Conservation (phyloP, 1,140 invertebrate genomes). For the Philopotamus ludificatus region DNA sequence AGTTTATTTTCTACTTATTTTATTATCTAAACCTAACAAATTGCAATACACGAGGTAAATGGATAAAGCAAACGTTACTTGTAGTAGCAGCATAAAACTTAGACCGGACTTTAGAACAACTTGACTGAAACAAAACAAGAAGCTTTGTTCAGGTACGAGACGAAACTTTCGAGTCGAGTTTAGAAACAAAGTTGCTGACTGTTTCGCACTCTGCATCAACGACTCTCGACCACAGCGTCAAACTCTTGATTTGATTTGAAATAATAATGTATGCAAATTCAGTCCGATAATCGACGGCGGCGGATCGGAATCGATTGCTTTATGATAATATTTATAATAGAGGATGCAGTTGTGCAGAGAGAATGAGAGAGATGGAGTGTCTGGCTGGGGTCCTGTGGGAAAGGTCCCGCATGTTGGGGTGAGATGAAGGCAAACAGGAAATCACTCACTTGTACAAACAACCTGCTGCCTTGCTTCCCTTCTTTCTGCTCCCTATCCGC, state of each 20-base stretch:
- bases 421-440: constrained; percentile 38
- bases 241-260: too few relatives aligned
- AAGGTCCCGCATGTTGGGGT: constrained; percentile 23
- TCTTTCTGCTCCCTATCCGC: not conserved
- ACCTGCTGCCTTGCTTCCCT: constrained; percentile 5
- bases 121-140: not conserved
- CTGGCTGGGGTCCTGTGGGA: constrained; percentile 26
- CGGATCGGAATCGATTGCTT: not conserved
- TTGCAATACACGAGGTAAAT: too few relatives aligned
- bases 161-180: not conserved
- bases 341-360: not conserved
- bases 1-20: too few relatives aligned
- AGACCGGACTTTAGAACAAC: not conserved
- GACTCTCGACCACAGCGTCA: not conserved
- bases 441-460: constrained; percentile 43
- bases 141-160: not conserved
- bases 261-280: not conserved
- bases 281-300: not conserved
- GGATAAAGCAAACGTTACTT: too few relatives aligned
- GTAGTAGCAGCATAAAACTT: not conserved
- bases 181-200: not conserved
- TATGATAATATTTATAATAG: not conserved
- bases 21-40: too few relatives aligned
- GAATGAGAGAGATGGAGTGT: not conserved
- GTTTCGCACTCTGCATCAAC: not conserved